Evolutionary conservation across 1,140 invertebrate genomes (phyloP).

Genomic region (Littorina saxatilis): DNA sequence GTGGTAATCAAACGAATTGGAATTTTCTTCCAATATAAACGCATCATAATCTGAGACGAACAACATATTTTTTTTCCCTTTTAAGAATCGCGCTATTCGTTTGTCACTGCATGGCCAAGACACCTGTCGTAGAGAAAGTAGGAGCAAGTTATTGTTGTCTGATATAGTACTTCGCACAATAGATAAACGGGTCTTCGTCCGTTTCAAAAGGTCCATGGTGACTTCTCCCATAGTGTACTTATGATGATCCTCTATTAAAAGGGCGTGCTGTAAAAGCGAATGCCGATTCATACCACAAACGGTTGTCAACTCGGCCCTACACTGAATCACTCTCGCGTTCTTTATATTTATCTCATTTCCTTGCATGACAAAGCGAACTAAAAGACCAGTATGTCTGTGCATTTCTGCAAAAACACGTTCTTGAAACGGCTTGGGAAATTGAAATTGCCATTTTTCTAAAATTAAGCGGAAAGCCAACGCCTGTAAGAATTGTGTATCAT

Average conservation of each 20-base stretch:
- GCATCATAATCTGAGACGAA: neutral
- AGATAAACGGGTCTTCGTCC: neutral
- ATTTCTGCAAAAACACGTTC: neutral
- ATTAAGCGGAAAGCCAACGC: neutral
- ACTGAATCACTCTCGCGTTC: neutral
- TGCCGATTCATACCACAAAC: neutral
- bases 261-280: neutral
- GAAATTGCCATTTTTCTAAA: neutral
- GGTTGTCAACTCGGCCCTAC: neutral
- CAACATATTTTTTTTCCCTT: neutral
- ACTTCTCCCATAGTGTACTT: neutral
- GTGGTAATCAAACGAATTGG: neutral
- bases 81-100: neutral
- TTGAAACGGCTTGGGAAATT: neutral
- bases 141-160: neutral
- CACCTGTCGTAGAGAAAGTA: neutral
- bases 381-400: neutral
- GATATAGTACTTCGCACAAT: neutral
- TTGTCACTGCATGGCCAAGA: neutral
- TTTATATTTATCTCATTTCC: neutral
- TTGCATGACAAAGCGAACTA: neutral
- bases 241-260: neutral
- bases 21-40: neutral
- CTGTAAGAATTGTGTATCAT: neutral
- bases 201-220: neutral